phyloP scores from a whole-genome alignment of 2,888 invertebrate species.

The Polyommatus iphigenia region DNA sequence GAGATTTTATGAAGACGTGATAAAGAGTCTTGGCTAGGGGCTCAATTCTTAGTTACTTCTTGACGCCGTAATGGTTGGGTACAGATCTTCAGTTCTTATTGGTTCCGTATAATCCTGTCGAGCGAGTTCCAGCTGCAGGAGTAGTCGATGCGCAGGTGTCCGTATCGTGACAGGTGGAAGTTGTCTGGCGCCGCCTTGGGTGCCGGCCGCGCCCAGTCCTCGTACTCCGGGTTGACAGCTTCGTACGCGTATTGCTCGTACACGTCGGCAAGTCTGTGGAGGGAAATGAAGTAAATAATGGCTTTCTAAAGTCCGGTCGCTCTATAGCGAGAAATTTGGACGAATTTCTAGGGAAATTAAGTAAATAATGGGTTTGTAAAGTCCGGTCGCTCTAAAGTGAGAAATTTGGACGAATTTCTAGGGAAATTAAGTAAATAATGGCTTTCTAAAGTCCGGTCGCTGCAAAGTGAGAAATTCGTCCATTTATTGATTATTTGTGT shows the following conservation, averaged over 20 bases:
- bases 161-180: slow-evolving; percentile 88
- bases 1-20: too few relatives aligned
- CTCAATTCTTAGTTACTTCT: too few relatives aligned
- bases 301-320: too few relatives aligned
- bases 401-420: too few relatives aligned
- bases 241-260: slow-evolving; percentile 71
- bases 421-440: background rate
- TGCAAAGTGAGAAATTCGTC: too few relatives aligned
- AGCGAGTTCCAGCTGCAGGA: slow-evolving; percentile 91
- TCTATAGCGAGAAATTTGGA: too few relatives aligned
- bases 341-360: background rate
- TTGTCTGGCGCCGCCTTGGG: slow-evolving; percentile 83
- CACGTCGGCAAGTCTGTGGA: slow-evolving; percentile 64
- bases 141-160: slow-evolving; percentile 90
- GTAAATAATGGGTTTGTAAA: background rate
- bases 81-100: slow-evolving; percentile 39
- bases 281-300: background rate
- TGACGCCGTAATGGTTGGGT: too few relatives aligned
- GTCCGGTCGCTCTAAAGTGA: too few relatives aligned
- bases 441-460: too few relatives aligned
- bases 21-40: too few relatives aligned
- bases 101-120: slow-evolving; percentile 85
- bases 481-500: too few relatives aligned
- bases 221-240: slow-evolving; percentile 72
- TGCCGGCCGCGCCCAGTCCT: slow-evolving; percentile 86